phyloP scores from a whole-genome alignment of 1,140 invertebrate genomes.

The Callitettix versicolor region DNA sequence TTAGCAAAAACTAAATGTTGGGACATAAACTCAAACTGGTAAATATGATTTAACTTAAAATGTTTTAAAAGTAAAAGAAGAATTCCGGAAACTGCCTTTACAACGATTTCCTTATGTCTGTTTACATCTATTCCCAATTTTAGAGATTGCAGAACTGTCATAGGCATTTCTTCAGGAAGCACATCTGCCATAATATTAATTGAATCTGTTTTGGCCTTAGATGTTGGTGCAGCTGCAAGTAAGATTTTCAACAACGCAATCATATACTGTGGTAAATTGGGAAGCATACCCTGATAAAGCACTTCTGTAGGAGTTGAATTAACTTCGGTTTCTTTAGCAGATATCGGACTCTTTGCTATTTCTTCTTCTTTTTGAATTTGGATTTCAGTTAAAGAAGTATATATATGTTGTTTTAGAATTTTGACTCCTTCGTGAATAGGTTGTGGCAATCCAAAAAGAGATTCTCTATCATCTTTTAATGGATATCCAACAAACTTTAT shows the following conservation, averaged over 20 bases:
- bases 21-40: constrained; percentile 99
- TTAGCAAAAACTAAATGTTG: constrained; percentile 99
- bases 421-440: constrained; percentile 92
- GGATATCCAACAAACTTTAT: constrained; percentile 93
- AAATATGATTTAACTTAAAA: constrained; percentile 98
- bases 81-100: constrained; percentile 94
- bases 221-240: constrained; percentile 91
- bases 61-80: constrained; percentile 90
- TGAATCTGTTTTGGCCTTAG: constrained; percentile 95
- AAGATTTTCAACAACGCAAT: constrained; percentile 95
- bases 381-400: constrained; percentile 69
- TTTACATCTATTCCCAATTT: constrained; percentile 95
- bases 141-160: constrained; percentile 93
- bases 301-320: constrained; percentile 72
- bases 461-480: constrained; percentile 70
- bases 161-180: constrained; percentile 92
- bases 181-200: constrained; percentile 98
- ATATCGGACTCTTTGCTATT: constrained; percentile 58
- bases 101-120: constrained; percentile 97
- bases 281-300: constrained; percentile 80
- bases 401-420: constrained; percentile 81
- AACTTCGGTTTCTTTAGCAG: constrained; percentile 55
- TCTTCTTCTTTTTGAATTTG: constrained; percentile 77
- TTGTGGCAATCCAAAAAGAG: constrained; percentile 82
- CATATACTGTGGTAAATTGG: constrained; percentile 91